Percentiles rank a stretch among this genome's conserved stretches.
Evolutionary conservation across 2,888 invertebrate genomes (phyloP).

Genomic region (Mythimna loreyi): DNA sequence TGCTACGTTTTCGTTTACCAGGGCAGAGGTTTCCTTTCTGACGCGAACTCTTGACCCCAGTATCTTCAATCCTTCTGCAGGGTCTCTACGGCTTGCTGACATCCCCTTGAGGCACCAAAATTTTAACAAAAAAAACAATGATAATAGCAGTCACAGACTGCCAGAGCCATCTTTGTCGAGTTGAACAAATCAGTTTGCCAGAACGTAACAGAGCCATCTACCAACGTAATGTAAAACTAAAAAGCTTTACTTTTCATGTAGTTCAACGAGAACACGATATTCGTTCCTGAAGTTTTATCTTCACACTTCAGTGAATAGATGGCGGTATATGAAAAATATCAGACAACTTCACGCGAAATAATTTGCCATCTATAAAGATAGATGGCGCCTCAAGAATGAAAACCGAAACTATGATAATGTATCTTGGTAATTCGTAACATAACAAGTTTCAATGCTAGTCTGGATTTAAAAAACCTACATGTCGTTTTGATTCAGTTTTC

Average conservation of each 20-base stretch:
- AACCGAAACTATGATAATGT: neutral
- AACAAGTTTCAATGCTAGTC: neutral
- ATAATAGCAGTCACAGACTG: neutral
- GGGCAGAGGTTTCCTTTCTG: too few species aligned
- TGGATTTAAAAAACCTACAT: neutral
- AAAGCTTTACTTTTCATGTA: neutral
- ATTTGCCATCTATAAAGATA: too few species aligned
- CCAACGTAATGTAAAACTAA: neutral
- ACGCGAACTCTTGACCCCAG: too few species aligned
- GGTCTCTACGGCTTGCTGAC: too few species aligned
- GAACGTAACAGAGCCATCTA: conserved; percentile 13
- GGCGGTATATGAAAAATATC: conserved; percentile 3
- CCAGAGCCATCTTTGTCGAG: conserved; percentile 10
- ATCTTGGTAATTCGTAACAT: too few species aligned
- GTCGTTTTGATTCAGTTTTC: too few species aligned
- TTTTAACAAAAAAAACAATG: too few species aligned
- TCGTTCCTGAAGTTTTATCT: neutral
- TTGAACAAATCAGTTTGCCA: neutral
- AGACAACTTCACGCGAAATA: neutral
- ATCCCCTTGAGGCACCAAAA: too few species aligned
- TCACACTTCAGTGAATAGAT: neutral
- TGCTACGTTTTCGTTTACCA: too few species aligned
- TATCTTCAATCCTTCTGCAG: too few species aligned
- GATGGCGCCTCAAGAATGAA: conserved; percentile 19
- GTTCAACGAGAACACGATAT: neutral